These are phyloP conservation scores for Callyntrura guangdongensis DNA, from an alignment of 2,888 invertebrate species.

Conservation along the genomic window DNA sequence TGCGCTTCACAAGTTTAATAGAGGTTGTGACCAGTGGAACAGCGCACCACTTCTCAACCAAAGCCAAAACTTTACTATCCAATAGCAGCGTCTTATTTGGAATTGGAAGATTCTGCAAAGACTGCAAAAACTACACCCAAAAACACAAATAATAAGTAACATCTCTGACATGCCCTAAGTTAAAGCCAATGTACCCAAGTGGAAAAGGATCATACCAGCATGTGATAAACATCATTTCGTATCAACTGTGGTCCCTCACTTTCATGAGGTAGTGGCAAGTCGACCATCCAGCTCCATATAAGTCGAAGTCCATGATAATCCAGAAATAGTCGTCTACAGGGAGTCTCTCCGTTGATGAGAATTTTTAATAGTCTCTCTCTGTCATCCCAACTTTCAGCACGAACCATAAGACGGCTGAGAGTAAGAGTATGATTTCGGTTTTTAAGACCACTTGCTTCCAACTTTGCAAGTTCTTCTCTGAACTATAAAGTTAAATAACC, in stretches of 20 bases:
- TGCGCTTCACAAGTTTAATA: slow-evolving; percentile 80
- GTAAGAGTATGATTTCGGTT: slow-evolving; percentile 96
- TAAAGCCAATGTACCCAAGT: slow-evolving; percentile 6
- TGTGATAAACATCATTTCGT: slow-evolving; percentile 79
- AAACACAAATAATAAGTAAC: background rate
- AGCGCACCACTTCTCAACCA: slow-evolving; percentile 92
- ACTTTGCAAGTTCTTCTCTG: slow-evolving; percentile 95
- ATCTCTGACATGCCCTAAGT: too few species aligned
- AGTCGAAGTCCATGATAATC: slow-evolving; percentile 97
- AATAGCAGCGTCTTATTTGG: slow-evolving; percentile 97
- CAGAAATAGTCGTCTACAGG: slow-evolving; percentile 94
- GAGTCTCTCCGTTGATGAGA: slow-evolving; percentile 92
- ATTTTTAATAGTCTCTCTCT: slow-evolving; percentile 91
- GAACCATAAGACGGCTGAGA: slow-evolving; percentile 96
- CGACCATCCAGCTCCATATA: slow-evolving; percentile 97
- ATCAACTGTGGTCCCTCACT: slow-evolving; percentile 74
- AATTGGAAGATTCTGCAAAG: slow-evolving; percentile 94
- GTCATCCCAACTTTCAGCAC: slow-evolving; percentile 93
- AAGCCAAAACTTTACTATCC: slow-evolving; percentile 95
- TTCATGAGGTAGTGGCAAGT: slow-evolving; percentile 87
- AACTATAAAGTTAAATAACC: slow-evolving; percentile 86
- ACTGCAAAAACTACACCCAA: slow-evolving; percentile 90
- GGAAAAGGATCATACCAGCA: slow-evolving; percentile 72
- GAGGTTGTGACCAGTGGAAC: slow-evolving; percentile 73
- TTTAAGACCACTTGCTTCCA: slow-evolving; percentile 92